These are phyloP conservation scores for Trachops cirrhosus DNA, from an alignment of 2,797 vertebrate genomes.

Conservation along the genomic window DNA sequence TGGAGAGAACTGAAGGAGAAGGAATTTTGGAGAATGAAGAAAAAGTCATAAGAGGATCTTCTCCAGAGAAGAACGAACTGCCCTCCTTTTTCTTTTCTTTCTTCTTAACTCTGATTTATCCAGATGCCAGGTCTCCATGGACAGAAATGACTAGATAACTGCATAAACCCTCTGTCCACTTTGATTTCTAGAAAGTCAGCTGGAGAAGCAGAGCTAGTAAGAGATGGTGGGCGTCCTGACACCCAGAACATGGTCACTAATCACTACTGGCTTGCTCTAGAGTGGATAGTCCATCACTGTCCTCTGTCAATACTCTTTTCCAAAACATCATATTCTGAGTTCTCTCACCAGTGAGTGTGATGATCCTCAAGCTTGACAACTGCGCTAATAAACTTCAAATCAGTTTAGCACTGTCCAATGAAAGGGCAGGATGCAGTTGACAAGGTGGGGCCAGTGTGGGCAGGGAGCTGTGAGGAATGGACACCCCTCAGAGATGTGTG, in stretches of 20 bases:
- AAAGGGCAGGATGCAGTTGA: background rate
- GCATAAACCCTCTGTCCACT: background rate
- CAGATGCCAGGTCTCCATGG: background rate
- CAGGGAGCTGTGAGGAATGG: background rate
- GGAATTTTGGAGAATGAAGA: background rate
- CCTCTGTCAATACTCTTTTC: background rate
- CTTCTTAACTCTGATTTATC: background rate
- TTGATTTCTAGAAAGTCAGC: background rate
- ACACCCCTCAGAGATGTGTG: background rate
- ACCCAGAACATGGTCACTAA: background rate
- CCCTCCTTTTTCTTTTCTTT: background rate
- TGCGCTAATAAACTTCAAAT: background rate
- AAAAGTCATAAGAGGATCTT: background rate
- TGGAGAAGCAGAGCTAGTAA: background rate
- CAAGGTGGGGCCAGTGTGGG: background rate
- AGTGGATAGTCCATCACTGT: background rate
- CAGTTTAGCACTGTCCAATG: background rate
- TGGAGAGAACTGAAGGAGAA: background rate
- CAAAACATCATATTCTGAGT: conserved; percentile 11
- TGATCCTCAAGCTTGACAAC: background rate
- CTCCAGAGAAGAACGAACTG: background rate
- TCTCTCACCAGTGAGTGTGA: background rate
- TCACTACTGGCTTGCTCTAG: background rate
- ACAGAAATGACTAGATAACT: conserved; percentile 28
- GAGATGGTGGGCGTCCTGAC: background rate